Percentiles rank a stretch among this genome's conserved stretches.
These are phyloP conservation scores for Podarcis siculus DNA, from an alignment of 2,797 vertebrate species.

Conservation along the genomic window DNA sequence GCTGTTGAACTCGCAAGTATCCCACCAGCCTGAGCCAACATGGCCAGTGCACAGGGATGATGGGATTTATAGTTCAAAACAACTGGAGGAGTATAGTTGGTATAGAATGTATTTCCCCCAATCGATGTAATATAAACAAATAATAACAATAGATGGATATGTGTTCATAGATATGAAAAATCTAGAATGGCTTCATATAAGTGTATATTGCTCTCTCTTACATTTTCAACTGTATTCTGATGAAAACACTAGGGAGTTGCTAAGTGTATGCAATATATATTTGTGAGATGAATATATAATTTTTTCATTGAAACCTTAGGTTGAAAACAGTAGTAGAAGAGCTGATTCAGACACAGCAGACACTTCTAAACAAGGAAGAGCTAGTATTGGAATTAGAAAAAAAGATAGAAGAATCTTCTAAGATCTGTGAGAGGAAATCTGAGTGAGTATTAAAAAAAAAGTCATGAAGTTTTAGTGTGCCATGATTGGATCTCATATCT, in stretches of 20 bases:
- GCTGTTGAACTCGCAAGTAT: too few species aligned
- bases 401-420: slow-evolving; percentile 89
- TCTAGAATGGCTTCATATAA: neutral
- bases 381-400: slow-evolving; percentile 86
- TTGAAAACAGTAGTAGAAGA: slow-evolving; percentile 91
- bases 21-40: too few species aligned
- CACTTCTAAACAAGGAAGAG: slow-evolving; percentile 88
- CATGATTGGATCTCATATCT: neutral
- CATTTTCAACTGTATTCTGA: neutral
- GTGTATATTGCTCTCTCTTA: neutral
- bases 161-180: neutral
- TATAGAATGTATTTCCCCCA: too few species aligned
- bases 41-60: too few species aligned
- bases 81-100: too few species aligned
- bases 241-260: accelerated
- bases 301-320: slow-evolving; percentile 72
- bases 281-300: neutral
- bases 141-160: neutral
- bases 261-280: neutral
- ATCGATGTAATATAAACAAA: too few species aligned
- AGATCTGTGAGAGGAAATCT: slow-evolving; percentile 87
- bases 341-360: slow-evolving; percentile 88
- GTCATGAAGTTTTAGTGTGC: neutral
- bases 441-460: slow-evolving; percentile 84
- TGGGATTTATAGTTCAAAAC: too few species aligned